Percentiles rank a stretch among this genome's conserved stretches.
Conservation (phyloP, 1,140 invertebrate species). For the Gonatopus flavifemur region DNA sequence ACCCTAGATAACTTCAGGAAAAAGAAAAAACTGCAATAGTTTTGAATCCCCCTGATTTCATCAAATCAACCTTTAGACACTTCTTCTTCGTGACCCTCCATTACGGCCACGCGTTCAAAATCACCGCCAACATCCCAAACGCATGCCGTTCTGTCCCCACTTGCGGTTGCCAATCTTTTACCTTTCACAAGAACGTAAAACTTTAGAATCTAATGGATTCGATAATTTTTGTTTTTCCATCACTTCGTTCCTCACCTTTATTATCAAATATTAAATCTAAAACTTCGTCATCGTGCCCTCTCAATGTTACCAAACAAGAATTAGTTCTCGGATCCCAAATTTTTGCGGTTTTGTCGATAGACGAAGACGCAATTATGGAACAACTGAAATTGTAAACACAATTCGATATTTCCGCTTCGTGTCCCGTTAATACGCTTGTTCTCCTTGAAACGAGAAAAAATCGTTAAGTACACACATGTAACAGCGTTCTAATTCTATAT, state of each 20-base stretch:
- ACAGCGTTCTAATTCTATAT: too few species aligned
- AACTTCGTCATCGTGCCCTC: constrained; percentile 74
- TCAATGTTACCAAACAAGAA: constrained; percentile 64
- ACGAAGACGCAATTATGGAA: constrained; percentile 69
- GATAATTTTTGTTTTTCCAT: too few species aligned
- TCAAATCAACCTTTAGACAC: constrained; percentile 67
- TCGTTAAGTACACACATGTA: constrained; percentile 1
- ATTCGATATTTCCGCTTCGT: constrained; percentile 73
- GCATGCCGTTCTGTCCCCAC: constrained; percentile 70
- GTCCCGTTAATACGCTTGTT: constrained; percentile 66
- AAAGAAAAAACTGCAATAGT: too few species aligned
- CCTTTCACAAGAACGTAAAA: too few species aligned
- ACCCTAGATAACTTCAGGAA: too few species aligned
- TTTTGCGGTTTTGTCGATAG: constrained; percentile 74
- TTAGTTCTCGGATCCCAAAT: constrained; percentile 71
- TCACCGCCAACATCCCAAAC: constrained; percentile 67
- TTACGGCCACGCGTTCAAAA: constrained; percentile 64
- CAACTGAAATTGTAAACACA: constrained; percentile 76
- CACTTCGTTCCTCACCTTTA: too few species aligned
- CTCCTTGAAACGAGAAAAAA: too few species aligned
- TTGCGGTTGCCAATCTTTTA: constrained; percentile 70
- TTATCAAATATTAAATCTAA: constrained; percentile 75
- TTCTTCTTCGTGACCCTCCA: constrained; percentile 74
- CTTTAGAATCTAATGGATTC: too few species aligned
- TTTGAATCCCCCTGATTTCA: too few species aligned